Evolutionary conservation across 2,797 vertebrate genomes (phyloP).

Genomic region (Phaenicophaeus curvirostris): DNA sequence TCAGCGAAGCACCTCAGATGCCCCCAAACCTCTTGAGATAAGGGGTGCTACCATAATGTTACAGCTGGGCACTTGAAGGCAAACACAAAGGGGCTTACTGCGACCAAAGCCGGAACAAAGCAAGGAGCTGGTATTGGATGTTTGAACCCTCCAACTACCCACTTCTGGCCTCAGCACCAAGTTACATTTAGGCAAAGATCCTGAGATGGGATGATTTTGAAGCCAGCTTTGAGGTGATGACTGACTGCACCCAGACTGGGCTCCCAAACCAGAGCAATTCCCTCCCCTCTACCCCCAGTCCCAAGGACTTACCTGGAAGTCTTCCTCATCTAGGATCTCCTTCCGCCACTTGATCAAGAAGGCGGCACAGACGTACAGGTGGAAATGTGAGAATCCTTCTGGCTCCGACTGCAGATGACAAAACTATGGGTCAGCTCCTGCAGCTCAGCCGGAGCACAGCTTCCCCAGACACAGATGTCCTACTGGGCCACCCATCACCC

Average conservation of each 20-base stretch:
- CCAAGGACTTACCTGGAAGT: slow-evolving; percentile 88
- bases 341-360: slow-evolving; percentile 98
- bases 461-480: background rate
- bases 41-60: background rate
- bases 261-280: background rate
- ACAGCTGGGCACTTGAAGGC: background rate
- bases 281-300: background rate
- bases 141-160: background rate
- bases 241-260: rapidly evolving
- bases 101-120: background rate
- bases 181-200: background rate
- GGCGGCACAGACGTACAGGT: slow-evolving; percentile 97
- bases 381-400: slow-evolving; percentile 97
- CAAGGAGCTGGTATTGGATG: background rate
- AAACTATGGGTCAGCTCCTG: background rate
- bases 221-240: background rate
- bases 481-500: background rate
- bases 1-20: background rate
- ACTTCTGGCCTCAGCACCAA: background rate
- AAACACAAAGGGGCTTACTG: background rate
- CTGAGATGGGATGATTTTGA: background rate
- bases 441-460: background rate
- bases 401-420: slow-evolving; percentile 86
- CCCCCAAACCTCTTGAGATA: background rate
- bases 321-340: slow-evolving; percentile 95